Evolutionary conservation across 2,113 vertebrate genomes (phyloP).

Genomic region (Anthoscopus minutus): DNA sequence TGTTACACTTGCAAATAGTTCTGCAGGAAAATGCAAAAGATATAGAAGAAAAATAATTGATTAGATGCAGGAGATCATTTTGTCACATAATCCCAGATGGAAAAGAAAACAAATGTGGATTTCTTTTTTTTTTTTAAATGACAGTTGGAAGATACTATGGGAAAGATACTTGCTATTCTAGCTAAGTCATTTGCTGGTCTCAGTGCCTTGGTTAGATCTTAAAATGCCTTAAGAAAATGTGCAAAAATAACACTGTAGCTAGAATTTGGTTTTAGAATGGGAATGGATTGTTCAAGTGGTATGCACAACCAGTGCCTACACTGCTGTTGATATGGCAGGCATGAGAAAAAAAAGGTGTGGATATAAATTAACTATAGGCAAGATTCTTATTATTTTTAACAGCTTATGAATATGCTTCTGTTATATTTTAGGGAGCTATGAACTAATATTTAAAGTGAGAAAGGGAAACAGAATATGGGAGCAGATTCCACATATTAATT

Average conservation of each 20-base stretch:
- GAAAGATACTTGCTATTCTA: background rate
- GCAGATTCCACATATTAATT: background rate
- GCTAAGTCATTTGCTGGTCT: background rate
- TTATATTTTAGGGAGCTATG: background rate
- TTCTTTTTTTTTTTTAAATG: conserved; percentile 19
- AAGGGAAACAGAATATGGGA: background rate
- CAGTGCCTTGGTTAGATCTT: background rate
- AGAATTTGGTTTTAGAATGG: background rate
- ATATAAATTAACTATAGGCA: background rate
- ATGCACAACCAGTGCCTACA: background rate
- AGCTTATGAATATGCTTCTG: background rate
- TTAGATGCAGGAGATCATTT: conserved; percentile 64
- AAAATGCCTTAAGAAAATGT: background rate
- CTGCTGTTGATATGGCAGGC: background rate
- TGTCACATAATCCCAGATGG: conserved; percentile 69
- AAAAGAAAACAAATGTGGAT: conserved; percentile 50
- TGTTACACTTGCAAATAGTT: conserved; percentile 72
- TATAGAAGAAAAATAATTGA: conserved; percentile 64
- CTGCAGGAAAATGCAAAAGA: conserved; percentile 68
- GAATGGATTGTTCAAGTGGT: background rate
- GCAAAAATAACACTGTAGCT: background rate
- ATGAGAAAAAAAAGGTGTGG: background rate
- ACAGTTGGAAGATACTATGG: conserved; percentile 18
- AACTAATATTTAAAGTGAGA: background rate
- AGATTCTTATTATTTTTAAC: background rate